A percentile compares a stretch with the other conserved stretches of the same genome.
These are phyloP conservation scores for Pachliopta kotzebuea DNA, from an alignment of 2,888 invertebrate species.

Conservation along the genomic window DNA sequence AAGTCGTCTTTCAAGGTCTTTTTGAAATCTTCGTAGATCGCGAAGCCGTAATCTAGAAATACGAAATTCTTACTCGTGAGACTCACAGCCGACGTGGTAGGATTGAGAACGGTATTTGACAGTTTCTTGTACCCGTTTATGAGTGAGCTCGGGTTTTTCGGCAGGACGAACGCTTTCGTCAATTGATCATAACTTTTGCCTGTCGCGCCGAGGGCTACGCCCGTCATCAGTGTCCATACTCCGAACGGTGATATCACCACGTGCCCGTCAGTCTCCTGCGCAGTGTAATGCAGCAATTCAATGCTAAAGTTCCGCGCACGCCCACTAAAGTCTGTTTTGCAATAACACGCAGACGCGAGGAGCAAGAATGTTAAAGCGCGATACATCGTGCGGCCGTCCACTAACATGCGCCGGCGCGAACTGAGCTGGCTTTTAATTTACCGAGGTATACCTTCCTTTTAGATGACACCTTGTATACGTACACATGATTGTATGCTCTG, in stretches of 20 bases:
- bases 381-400: slow-evolving; percentile 50
- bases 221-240: slow-evolving; percentile 74
- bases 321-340: slow-evolving; percentile 59
- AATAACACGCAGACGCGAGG: slow-evolving; percentile 50
- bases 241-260: slow-evolving; percentile 74
- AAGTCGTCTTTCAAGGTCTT: slow-evolving; percentile 55
- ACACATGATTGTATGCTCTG: slow-evolving; percentile 11
- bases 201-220: slow-evolving; percentile 63
- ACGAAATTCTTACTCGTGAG: slow-evolving; percentile 65
- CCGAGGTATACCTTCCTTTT: slow-evolving; percentile 28
- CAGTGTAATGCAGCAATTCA: slow-evolving; percentile 64
- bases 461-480: slow-evolving; percentile 9
- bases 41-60: slow-evolving; percentile 63
- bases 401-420: slow-evolving; percentile 47
- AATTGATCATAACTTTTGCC: slow-evolving; percentile 59
- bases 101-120: slow-evolving; percentile 51
- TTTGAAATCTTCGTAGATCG: slow-evolving; percentile 49
- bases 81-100: slow-evolving; percentile 55
- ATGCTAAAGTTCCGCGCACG: slow-evolving; percentile 69
- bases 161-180: slow-evolving; percentile 57
- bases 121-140: slow-evolving; percentile 56
- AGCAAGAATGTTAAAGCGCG: slow-evolving; percentile 45
- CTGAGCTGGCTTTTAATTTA: slow-evolving; percentile 37
- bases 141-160: slow-evolving; percentile 46
- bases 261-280: slow-evolving; percentile 58